Evolutionary conservation across 1,140 invertebrate genomes (phyloP).

Genomic region (Chlorops oryzae): DNA sequence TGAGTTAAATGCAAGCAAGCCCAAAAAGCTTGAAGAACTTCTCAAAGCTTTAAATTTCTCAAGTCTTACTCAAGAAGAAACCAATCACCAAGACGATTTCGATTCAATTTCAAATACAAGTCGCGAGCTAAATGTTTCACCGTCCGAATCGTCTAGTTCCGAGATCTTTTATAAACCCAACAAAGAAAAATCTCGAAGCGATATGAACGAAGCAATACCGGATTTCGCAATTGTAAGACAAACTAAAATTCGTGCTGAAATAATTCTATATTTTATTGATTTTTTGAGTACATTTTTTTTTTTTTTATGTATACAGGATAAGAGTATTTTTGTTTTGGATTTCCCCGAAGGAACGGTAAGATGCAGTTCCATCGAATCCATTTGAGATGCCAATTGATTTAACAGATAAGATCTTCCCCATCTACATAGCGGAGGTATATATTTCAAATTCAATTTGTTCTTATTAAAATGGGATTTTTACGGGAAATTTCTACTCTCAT

Average conservation of each 20-base stretch:
- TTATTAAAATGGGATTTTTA: too few species aligned
- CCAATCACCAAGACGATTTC: not conserved
- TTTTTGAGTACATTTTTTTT: not conserved
- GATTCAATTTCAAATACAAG: not conserved
- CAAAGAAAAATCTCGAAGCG: not conserved
- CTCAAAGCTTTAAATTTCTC: not conserved
- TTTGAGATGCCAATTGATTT: constrained; percentile 12
- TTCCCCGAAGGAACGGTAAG: constrained; percentile 25
- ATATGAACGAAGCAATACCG: constrained; percentile 25
- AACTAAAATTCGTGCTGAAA: not conserved
- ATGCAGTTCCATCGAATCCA: constrained; percentile 11
- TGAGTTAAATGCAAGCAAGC: too few species aligned
- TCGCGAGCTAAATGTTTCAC: not conserved
- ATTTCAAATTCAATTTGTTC: constrained; percentile 15
- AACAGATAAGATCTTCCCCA: not conserved
- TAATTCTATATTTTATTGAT: too few species aligned
- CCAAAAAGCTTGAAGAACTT: not conserved
- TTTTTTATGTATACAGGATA: constrained; percentile 18
- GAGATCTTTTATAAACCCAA: too few species aligned
- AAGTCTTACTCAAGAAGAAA: not conserved
- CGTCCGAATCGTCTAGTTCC: not conserved
- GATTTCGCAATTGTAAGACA: constrained; percentile 20
- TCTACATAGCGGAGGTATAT: too few species aligned
- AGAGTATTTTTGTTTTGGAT: constrained; percentile 23
- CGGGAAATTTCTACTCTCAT: too few species aligned